These are phyloP conservation scores for Formica aserva DNA, from an alignment of 2,888 invertebrate species.

Conservation along the genomic window DNA sequence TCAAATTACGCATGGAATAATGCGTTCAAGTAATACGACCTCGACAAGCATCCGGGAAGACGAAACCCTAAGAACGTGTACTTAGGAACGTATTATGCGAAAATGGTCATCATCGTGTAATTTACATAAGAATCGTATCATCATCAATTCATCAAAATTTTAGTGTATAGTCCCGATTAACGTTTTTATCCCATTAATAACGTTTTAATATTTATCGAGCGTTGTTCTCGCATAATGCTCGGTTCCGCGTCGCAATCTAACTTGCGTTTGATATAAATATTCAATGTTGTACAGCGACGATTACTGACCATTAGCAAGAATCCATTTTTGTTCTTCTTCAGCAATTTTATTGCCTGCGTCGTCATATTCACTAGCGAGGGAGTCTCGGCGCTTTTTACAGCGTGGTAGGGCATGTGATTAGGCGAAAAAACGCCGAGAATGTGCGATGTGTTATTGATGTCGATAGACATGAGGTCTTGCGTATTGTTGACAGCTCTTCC, in stretches of 20 bases:
- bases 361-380: constrained; percentile 89
- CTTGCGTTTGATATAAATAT: not conserved
- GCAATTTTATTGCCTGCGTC: constrained; percentile 87
- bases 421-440: constrained; percentile 87
- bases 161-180: not conserved
- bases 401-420: constrained; percentile 88
- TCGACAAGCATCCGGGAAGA: constrained; percentile 72
- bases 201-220: constrained; percentile 33
- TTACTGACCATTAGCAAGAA: constrained; percentile 87
- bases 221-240: not conserved
- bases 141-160: not conserved
- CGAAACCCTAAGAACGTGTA: constrained; percentile 35
- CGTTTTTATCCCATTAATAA: constrained; percentile 19
- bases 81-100: constrained; percentile 26
- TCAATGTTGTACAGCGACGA: constrained; percentile 4
- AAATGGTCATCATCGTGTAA: constrained; percentile 30
- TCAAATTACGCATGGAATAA: constrained; percentile 72
- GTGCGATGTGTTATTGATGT: constrained; percentile 85
- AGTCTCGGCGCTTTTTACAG: constrained; percentile 85
- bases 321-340: constrained; percentile 86
- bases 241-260: not conserved
- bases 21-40: constrained; percentile 70
- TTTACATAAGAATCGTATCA: constrained; percentile 38
- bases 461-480: constrained; percentile 84
- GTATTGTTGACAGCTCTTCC: constrained; percentile 84